Conservation (phyloP, 2,113 vertebrate genomes). For the Otis tarda region DNA sequence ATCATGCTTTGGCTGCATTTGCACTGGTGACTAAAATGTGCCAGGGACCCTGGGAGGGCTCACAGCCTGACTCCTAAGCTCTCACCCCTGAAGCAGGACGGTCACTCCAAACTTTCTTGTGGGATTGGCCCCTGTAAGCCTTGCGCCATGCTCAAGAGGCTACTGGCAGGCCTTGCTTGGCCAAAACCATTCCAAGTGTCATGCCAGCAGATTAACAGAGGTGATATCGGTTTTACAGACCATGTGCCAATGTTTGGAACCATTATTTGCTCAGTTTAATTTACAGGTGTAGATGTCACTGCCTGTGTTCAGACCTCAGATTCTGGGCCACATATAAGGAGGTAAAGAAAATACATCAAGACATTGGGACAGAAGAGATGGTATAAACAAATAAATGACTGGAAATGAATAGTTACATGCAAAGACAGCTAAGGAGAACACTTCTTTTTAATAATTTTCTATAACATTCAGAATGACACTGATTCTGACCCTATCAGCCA, state of each 20-base stretch:
- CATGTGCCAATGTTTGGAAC: too few species aligned
- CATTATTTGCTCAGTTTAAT: neutral
- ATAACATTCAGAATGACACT: neutral
- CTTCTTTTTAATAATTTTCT: neutral
- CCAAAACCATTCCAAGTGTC: neutral
- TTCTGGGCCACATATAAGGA: neutral
- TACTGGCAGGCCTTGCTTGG: fast-evolving
- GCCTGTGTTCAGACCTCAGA: neutral
- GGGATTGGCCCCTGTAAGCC: neutral
- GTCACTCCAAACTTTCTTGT: neutral
- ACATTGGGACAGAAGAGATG: neutral
- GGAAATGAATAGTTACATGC: neutral
- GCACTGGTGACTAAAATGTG: neutral
- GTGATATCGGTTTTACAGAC: neutral
- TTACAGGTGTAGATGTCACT: neutral
- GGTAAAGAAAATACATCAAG: neutral
- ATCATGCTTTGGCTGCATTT: neutral
- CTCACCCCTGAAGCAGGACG: neutral
- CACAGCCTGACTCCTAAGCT: neutral
- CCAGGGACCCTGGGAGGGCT: neutral
- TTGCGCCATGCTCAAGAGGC: neutral
- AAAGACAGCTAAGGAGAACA: neutral
- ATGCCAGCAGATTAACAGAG: neutral
- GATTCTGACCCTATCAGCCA: neutral
- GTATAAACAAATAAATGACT: neutral